Conservation (phyloP, 1,140 invertebrate species). For the Hirudo medicinalis region DNA sequence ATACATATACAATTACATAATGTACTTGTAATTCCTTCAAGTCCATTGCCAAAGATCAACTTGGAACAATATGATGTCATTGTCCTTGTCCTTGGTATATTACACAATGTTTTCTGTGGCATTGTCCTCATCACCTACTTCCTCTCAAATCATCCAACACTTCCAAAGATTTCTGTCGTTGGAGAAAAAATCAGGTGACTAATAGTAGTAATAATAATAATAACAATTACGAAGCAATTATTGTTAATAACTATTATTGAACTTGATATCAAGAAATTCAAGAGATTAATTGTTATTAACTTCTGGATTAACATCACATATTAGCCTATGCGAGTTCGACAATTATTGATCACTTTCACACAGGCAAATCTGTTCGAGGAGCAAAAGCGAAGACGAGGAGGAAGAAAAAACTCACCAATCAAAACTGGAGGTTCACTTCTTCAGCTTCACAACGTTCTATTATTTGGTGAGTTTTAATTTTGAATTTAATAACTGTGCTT, state of each 20-base stretch:
- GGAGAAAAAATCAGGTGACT: constrained; percentile 8
- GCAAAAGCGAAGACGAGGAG: constrained; percentile 25
- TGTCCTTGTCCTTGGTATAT: constrained; percentile 29
- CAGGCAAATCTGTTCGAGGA: constrained; percentile 10
- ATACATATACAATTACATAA: no score
- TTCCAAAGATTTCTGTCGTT: constrained; percentile 26
- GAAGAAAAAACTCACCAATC: constrained; percentile 27
- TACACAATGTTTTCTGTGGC: constrained; percentile 34
- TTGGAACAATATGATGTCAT: constrained; percentile 20
- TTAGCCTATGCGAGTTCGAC: background rate
- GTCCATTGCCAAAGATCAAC: background rate
- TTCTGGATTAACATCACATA: background rate
- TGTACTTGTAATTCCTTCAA: background rate
- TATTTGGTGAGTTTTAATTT: constrained; percentile 30
- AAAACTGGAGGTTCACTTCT: constrained; percentile 31
- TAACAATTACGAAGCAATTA: background rate
- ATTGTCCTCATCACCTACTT: constrained; percentile 33
- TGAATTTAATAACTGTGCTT: constrained; percentile 1
- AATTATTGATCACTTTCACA: background rate
- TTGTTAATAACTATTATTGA: background rate
- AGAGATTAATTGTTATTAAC: background rate
- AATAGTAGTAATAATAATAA: background rate
- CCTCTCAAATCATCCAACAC: constrained; percentile 33
- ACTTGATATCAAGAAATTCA: background rate
- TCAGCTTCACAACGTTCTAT: constrained; percentile 33